These are phyloP conservation scores for Ciconia nigra DNA, from an alignment of 2,797 vertebrate species.

Conservation along the genomic window DNA sequence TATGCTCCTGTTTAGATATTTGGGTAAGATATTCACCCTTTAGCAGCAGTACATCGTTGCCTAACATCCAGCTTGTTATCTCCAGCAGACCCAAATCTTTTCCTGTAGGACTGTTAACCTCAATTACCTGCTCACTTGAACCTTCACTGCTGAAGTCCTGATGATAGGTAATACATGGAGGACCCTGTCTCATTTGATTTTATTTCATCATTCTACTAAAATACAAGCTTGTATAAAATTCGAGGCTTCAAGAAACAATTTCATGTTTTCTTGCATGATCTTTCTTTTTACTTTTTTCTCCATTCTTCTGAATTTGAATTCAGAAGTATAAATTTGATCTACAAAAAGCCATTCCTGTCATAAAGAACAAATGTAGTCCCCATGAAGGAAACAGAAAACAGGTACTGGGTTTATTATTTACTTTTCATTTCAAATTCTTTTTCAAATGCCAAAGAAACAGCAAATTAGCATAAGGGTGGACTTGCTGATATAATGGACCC, in stretches of 20 bases:
- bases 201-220: not conserved
- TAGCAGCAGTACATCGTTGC: not conserved
- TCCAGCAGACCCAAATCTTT: not conserved
- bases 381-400: not conserved
- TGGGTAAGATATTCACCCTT: not conserved
- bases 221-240: not conserved
- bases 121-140: not conserved
- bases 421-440: not conserved
- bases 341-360: not conserved
- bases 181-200: not conserved
- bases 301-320: not conserved
- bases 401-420: not conserved
- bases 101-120: not conserved
- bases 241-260: not conserved
- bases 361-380: not conserved
- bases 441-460: not conserved
- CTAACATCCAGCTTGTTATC: not conserved
- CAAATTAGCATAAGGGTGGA: not conserved
- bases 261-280: not conserved
- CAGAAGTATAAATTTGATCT: not conserved
- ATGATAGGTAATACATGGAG: not conserved
- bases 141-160: not conserved
- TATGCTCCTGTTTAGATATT: not conserved
- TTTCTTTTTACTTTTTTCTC: not conserved
- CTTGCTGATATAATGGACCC: not conserved